phyloP scores from a whole-genome alignment of 2,797 vertebrate species.

The Takifugu ocellatus region DNA sequence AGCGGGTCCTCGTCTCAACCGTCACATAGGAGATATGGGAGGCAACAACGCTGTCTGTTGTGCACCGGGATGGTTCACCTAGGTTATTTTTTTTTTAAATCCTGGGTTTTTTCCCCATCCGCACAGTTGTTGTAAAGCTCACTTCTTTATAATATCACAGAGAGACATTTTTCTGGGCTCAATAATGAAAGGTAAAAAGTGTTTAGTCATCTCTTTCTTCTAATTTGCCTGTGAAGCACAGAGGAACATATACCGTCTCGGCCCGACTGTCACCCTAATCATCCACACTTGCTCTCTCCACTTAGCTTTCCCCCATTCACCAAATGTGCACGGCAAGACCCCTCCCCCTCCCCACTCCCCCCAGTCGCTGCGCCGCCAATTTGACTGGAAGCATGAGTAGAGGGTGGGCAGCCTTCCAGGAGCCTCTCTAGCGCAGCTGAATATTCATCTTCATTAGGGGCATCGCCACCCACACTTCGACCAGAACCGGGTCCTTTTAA shows the following conservation, averaged over 20 bases:
- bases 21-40: no score
- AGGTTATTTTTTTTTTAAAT: no score
- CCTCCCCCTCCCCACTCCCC: slow-evolving; percentile 46
- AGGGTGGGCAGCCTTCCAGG: slow-evolving; percentile 76
- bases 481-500: slow-evolving; percentile 69
- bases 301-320: slow-evolving; percentile 8
- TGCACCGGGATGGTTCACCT: no score
- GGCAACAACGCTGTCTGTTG: no score
- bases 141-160: background rate
- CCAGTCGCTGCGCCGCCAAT: slow-evolving; percentile 67
- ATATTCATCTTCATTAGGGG: slow-evolving; percentile 85
- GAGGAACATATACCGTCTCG: slow-evolving; percentile 2
- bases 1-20: no score
- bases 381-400: slow-evolving; percentile 69
- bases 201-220: slow-evolving; percentile 19
- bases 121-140: background rate
- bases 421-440: slow-evolving; percentile 72
- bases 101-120: background rate
- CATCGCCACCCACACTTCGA: slow-evolving; percentile 66
- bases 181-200: slow-evolving; percentile 6
- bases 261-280: slow-evolving; percentile 38
- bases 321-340: slow-evolving; percentile 13
- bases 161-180: slow-evolving; percentile 1
- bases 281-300: slow-evolving; percentile 25
- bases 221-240: slow-evolving; percentile 21